A percentile compares a stretch with the other conserved stretches of the same genome.
phyloP scores from a whole-genome alignment of 2,888 invertebrate genomes.

The Hirtodrosophila alboralis region DNA sequence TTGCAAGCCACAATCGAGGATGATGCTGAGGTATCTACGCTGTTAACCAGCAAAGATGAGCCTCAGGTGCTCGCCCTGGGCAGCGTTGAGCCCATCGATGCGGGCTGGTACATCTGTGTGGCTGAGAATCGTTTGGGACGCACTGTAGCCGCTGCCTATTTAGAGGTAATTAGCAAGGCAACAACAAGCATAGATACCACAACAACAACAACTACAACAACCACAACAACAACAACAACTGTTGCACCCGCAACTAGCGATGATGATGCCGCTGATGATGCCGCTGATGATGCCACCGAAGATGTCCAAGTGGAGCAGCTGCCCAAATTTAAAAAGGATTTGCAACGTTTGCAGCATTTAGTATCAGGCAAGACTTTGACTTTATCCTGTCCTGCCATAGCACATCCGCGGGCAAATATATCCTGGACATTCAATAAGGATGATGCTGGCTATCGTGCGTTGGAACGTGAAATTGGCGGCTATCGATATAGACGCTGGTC shows the following conservation, averaged over 20 bases:
- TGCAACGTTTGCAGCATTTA: conserved; percentile 43
- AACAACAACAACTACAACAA: conserved; percentile 2
- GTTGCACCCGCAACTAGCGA: background rate
- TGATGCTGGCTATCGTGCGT: conserved; percentile 83
- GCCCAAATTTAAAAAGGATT: conserved; percentile 32
- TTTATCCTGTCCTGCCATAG: conserved; percentile 87
- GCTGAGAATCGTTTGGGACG: conserved; percentile 94
- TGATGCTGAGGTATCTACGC: background rate
- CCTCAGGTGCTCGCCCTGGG: conserved; percentile 90
- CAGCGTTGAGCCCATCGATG: conserved; percentile 93
- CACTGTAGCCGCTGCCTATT: conserved; percentile 91
- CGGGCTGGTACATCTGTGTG: conserved; percentile 98
- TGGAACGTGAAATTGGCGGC: conserved; percentile 87
- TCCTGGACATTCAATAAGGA: conserved; percentile 92
- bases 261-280: conserved; percentile 18
- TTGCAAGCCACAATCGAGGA: background rate
- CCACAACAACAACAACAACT: conserved; percentile 18
- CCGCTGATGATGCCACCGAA: conserved; percentile 22
- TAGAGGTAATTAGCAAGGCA: conserved; percentile 86
- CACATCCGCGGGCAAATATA: conserved; percentile 91
- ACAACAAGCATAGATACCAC: background rate
- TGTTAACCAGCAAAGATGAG: conserved; percentile 81
- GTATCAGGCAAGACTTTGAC: conserved; percentile 91
- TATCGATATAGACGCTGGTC: conserved; percentile 89
- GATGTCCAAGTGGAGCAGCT: conserved; percentile 11